Evolutionary conservation across 2,113 vertebrate genomes (phyloP).

Genomic region (Sprattus sprattus): DNA sequence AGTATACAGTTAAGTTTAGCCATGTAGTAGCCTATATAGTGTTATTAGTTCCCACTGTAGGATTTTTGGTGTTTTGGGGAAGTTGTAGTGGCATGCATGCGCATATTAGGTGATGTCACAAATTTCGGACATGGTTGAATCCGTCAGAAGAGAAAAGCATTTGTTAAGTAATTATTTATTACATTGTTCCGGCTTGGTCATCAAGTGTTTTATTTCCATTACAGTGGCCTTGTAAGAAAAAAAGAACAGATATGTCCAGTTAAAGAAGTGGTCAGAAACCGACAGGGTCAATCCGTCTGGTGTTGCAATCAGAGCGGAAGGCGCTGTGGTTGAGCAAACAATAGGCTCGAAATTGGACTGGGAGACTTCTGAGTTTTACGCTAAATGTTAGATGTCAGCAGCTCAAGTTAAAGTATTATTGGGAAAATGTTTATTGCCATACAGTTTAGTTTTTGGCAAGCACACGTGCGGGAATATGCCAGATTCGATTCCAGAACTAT

Average conservation of each 20-base stretch:
- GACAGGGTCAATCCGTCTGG: neutral
- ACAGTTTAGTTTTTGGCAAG: too few species aligned
- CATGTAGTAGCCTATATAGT: neutral
- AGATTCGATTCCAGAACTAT: too few species aligned
- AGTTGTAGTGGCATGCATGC: neutral
- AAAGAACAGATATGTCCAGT: neutral
- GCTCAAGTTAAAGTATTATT: neutral
- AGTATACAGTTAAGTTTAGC: too few species aligned
- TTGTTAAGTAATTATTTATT: neutral
- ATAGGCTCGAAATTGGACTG: neutral
- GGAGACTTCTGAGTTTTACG: neutral
- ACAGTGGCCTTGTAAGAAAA: neutral
- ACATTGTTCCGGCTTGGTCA: neutral
- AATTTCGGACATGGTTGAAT: neutral
- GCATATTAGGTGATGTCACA: neutral
- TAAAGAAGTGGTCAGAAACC: neutral
- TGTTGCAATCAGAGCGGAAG: neutral
- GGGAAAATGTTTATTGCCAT: too few species aligned
- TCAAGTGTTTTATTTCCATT: neutral
- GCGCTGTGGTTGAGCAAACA: neutral
- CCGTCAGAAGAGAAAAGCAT: neutral
- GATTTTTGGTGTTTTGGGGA: neutral
- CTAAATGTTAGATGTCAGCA: neutral
- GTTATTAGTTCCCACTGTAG: neutral
- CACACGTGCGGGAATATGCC: too few species aligned